These are phyloP conservation scores for Limnephilus auricula DNA, from an alignment of 2,888 invertebrate genomes.

Conservation along the genomic window DNA sequence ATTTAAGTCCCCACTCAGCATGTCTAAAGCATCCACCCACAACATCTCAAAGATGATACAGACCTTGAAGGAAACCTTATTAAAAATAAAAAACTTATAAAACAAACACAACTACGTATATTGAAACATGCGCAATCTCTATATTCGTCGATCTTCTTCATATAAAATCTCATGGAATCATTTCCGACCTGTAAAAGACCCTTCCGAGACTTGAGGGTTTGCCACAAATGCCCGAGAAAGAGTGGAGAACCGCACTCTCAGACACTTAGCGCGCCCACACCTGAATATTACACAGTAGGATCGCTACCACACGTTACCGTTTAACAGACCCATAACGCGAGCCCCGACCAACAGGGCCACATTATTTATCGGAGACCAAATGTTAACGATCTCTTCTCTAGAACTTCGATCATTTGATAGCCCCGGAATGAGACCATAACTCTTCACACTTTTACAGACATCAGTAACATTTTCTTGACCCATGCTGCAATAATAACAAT, in stretches of 20 bases:
- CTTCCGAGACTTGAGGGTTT: not conserved
- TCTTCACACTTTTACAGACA: conserved; percentile 17
- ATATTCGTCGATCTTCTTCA: too few relatives aligned
- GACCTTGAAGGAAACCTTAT: too few relatives aligned
- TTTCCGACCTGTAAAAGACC: not conserved
- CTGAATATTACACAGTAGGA: conserved; percentile 62
- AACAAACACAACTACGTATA: too few relatives aligned
- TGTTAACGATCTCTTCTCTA: conserved; percentile 58
- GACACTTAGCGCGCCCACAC: conserved; percentile 49
- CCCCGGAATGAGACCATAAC: conserved; percentile 52
- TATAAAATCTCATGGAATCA: not conserved
- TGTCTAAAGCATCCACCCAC: too few relatives aligned
- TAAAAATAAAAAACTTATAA: too few relatives aligned
- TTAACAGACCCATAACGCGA: conserved; percentile 54
- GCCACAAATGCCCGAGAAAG: not conserved
- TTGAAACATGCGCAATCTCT: too few relatives aligned
- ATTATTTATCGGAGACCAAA: conserved; percentile 59
- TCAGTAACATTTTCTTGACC: conserved; percentile 29
- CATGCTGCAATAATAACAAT: not conserved
- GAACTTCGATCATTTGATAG: conserved; percentile 57
- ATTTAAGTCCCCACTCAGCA: too few relatives aligned
- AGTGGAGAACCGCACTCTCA: not conserved
- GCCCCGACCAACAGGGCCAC: conserved; percentile 38
- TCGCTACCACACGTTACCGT: conserved; percentile 59
- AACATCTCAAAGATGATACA: too few relatives aligned